Evolutionary conservation across 2,113 vertebrate species (phyloP).

Genomic region (Dromas ardeola): DNA sequence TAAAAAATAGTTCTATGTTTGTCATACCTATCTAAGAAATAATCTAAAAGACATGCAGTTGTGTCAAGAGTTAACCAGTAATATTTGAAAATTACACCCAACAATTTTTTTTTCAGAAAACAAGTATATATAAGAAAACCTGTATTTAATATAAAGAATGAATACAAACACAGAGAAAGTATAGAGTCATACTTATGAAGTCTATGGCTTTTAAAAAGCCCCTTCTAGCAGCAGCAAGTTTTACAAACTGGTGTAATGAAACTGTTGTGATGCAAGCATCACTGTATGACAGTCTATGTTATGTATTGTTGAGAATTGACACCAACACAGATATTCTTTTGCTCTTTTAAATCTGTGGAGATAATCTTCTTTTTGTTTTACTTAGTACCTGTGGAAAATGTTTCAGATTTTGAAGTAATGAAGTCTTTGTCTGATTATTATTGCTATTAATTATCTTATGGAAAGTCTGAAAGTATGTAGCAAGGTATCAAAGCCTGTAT

Average conservation of each 20-base stretch:
- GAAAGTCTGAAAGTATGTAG: background rate
- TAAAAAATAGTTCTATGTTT: background rate
- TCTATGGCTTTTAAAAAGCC: background rate
- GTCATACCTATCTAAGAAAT: background rate
- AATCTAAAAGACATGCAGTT: background rate
- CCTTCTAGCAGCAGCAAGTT: fast-evolving
- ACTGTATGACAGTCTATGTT: background rate
- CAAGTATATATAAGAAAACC: background rate
- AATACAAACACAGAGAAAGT: background rate
- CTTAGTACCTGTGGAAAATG: background rate
- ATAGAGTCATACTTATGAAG: background rate
- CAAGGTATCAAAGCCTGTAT: background rate
- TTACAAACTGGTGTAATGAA: background rate
- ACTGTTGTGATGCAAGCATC: background rate
- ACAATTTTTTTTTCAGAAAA: background rate
- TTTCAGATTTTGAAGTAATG: background rate
- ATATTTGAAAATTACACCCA: background rate
- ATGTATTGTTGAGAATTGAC: fast-evolving
- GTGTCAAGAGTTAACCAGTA: background rate
- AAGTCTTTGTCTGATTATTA: background rate
- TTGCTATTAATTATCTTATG: background rate
- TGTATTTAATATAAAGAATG: background rate
- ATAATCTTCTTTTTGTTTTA: background rate
- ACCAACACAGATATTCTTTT: background rate
- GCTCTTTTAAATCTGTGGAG: background rate